Conservation (phyloP, 2,888 invertebrate species). For the Drosophila birchii region DNA sequence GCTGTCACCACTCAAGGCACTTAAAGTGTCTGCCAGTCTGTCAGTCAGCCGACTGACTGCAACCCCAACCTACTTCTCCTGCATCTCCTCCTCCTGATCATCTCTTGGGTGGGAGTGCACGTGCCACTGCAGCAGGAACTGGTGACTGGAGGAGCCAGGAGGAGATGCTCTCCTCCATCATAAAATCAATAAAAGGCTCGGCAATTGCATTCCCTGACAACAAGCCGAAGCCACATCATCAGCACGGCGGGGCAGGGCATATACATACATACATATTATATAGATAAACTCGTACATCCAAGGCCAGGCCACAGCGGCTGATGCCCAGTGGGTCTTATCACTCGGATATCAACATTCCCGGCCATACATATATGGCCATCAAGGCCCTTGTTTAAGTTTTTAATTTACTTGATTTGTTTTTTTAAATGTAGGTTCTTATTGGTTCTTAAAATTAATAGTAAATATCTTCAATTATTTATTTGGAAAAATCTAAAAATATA, state of each 20-base stretch:
- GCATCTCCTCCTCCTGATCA: background rate
- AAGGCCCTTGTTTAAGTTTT: background rate
- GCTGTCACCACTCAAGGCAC: slow-evolving; percentile 36
- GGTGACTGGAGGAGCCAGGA: slow-evolving; percentile 12
- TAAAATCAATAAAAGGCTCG: slow-evolving; percentile 72
- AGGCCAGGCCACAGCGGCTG: slow-evolving; percentile 34
- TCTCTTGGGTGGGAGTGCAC: slow-evolving; percentile 66
- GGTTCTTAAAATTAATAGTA: too few relatives aligned
- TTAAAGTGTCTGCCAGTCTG: slow-evolving; percentile 19
- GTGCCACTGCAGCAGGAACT: slow-evolving; percentile 53
- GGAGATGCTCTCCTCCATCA: slow-evolving; percentile 21
- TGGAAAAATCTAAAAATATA: background rate
- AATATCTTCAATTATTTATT: background rate
- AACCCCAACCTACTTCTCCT: background rate
- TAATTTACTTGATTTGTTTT: background rate
- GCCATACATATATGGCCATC: background rate
- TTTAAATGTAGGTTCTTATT: too few relatives aligned
- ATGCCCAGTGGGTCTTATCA: slow-evolving; percentile 37
- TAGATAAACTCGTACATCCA: slow-evolving; percentile 18
- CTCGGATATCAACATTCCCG: slow-evolving; percentile 26
- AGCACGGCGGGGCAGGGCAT: slow-evolving; percentile 5
- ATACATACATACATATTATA: background rate
- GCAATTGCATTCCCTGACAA: slow-evolving; percentile 59
- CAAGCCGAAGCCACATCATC: slow-evolving; percentile 34
- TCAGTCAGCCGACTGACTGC: slow-evolving; percentile 8